phyloP scores from a whole-genome alignment of 2,888 invertebrate species.

The Hipparchia sbordonii region DNA sequence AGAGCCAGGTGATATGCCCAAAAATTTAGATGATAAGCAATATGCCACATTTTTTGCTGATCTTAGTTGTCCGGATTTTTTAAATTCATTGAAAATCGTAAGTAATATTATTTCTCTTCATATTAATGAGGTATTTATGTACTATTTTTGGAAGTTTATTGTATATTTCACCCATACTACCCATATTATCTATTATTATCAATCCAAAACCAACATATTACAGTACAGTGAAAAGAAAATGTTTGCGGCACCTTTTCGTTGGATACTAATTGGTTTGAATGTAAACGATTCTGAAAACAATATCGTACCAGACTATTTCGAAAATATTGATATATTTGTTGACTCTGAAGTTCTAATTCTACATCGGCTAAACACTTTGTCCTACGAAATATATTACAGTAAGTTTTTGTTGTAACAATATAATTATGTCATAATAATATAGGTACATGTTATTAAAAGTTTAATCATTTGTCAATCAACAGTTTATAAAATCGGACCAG shows the following conservation, averaged over 20 bases:
- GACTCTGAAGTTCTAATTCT: conserved; percentile 62
- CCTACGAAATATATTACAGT: conserved; percentile 56
- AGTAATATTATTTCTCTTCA: neutral
- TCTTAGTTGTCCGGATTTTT: conserved; percentile 56
- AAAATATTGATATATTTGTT: conserved; percentile 53
- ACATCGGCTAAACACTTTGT: conserved; percentile 38
- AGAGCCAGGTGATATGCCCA: conserved; percentile 45
- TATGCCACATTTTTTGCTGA: conserved; percentile 61
- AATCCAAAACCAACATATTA: neutral
- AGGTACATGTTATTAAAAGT: neutral
- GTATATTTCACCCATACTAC: no score
- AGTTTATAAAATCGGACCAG: conserved; percentile 66
- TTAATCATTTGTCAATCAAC: conserved; percentile 40
- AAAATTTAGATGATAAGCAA: conserved; percentile 53
- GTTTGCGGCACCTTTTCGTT: conserved; percentile 65
- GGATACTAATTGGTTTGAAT: conserved; percentile 58
- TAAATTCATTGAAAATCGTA: conserved; percentile 78
- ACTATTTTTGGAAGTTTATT: no score
- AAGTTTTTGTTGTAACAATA: conserved; percentile 43
- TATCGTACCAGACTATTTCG: conserved; percentile 47
- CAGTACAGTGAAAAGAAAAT: conserved; percentile 53
- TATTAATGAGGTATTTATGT: neutral
- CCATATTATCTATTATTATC: no score
- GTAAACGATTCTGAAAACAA: conserved; percentile 33
- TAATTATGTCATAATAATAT: neutral